Base-by-base conservation (phyloP, 2,888 invertebrate genomes). In the Agrochola macilenta region DNA sequence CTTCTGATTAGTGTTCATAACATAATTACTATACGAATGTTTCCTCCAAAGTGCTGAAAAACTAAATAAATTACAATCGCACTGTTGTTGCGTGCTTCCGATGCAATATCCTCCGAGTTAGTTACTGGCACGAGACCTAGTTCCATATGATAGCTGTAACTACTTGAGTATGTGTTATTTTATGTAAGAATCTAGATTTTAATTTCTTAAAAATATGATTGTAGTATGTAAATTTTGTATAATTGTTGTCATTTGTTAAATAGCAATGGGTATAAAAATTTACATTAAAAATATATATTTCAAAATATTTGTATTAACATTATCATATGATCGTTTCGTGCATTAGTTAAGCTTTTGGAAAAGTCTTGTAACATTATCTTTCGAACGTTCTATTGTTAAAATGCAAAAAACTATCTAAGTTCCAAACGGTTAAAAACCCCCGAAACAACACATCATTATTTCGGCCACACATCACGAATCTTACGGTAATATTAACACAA, bases 61-160 rank as follows among this genome's bases (percentile, higher is more conserved):
- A 85, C 87, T 64, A 86, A 81, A 83, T 86, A 84, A 89, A 82
- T 88, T 88, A 88, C 72, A 86, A 83, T 77, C 75, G 84, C 79
- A 81, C 80, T 79, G 81, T 71, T 66, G 73, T 90, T 90, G 92
- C 91, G 89, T 91, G 92, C 87, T 86, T 90, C 90, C 89, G 89
- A 89, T 86, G 84, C 85, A 88, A 89, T 89, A 91, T 91, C 91
- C 91, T 90, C 79, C 73, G 68, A 79, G 71, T 66, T 73, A 87
- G 78, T 82, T 86, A 80, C 75, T 81, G 39, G 76, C 64, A 70
- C 76, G 79, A 84, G 83, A 84, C 86, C 87, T 84, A 89, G 79
- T 86, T 88, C 79, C 84, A 86, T 87, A 81, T 79, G 66, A 78
- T 88, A 82, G 78, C 74, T 74, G 72, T 73, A 74, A 57, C 70